Percentiles rank a stretch among this genome's conserved stretches.
These are phyloP conservation scores for Antitype chi DNA, from an alignment of 2,888 invertebrate species.

Conservation along the genomic window DNA sequence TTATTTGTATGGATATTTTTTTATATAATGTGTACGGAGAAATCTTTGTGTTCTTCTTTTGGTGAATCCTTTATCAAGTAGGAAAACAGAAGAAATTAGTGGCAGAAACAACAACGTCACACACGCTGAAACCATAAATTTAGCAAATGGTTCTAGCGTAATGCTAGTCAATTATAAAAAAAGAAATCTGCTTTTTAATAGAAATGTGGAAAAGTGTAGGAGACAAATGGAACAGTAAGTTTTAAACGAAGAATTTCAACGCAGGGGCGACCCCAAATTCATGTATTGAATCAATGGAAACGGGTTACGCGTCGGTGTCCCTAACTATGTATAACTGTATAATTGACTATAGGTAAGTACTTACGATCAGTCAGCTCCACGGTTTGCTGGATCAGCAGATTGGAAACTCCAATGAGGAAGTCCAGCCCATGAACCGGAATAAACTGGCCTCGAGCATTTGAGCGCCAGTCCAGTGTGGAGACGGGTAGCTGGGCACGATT, in stretches of 20 bases:
- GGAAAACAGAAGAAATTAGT: neutral
- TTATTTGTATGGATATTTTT: neutral
- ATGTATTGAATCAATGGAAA: too few species aligned
- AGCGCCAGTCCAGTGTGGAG: conserved; percentile 91
- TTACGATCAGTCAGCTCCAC: conserved; percentile 94
- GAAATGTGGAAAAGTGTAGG: too few species aligned
- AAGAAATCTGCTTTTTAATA: too few species aligned
- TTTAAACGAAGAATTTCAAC: too few species aligned
- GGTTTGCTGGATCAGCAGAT: conserved; percentile 94
- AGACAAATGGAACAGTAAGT: too few species aligned
- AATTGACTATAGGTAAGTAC: conserved; percentile 67
- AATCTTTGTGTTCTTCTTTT: neutral
- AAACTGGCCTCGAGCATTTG: conserved; percentile 90
- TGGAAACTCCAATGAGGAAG: conserved; percentile 93
- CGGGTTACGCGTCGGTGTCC: too few species aligned
- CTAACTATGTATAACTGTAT: too few species aligned
- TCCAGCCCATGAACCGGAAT: conserved; percentile 93
- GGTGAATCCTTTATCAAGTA: neutral
- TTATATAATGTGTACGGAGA: neutral
- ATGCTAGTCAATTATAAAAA: too few species aligned
- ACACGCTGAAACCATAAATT: too few species aligned
- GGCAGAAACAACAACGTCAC: too few species aligned
- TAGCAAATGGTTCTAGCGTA: too few species aligned
- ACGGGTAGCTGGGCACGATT: conserved; percentile 91
- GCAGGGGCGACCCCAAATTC: too few species aligned